These are phyloP conservation scores for Canis aureus DNA, from an alignment of 2,113 vertebrate genomes.

Conservation along the genomic window DNA sequence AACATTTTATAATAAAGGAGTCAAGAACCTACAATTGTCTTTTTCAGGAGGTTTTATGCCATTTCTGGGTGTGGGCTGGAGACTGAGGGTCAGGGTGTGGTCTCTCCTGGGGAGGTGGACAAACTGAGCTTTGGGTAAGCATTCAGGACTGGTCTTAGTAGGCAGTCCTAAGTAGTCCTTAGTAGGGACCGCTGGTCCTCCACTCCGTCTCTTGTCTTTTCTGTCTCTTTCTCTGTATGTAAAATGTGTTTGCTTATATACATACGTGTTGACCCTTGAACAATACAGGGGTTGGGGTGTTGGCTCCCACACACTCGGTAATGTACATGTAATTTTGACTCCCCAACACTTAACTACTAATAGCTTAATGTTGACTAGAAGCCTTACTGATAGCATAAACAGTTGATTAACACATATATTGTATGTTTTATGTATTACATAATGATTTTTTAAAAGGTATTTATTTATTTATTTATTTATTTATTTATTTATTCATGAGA, in stretches of 20 bases:
- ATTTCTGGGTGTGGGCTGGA: background rate
- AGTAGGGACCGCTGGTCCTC: no score
- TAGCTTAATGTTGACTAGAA: background rate
- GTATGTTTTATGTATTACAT: background rate
- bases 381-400: background rate
- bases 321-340: background rate
- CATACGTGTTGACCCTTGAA: background rate
- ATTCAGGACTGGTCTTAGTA: background rate
- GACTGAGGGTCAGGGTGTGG: background rate
- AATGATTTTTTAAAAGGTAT: background rate
- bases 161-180: background rate
- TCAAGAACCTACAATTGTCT: background rate
- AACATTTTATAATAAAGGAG: background rate
- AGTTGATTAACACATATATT: background rate
- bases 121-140: background rate
- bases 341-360: background rate
- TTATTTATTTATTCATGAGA: no score
- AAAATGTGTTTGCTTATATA: background rate
- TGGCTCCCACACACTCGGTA: background rate
- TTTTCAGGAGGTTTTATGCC: background rate
- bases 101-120: background rate
- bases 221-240: background rate
- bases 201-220: background rate
- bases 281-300: background rate
- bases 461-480: no score